These are phyloP conservation scores for Leucosticte australis DNA, from an alignment of 2,113 vertebrate species.

Conservation along the genomic window DNA sequence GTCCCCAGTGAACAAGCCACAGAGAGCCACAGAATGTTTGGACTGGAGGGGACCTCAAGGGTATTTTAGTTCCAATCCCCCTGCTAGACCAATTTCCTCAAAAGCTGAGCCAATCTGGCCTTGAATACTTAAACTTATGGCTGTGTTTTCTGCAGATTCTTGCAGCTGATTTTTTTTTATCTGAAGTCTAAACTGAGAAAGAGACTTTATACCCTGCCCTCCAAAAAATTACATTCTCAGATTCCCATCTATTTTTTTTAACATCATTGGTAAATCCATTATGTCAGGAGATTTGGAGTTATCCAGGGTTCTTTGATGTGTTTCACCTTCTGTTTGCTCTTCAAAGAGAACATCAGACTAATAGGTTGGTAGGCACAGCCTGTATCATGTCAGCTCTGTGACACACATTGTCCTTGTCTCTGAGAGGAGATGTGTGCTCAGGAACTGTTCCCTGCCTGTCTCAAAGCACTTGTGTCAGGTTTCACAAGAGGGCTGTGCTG, in stretches of 20 bases:
- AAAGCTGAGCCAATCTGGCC: neutral
- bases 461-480: neutral
- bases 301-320: neutral
- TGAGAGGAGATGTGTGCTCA: neutral
- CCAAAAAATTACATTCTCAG: neutral
- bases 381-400: neutral
- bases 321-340: neutral
- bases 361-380: neutral
- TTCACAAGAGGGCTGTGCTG: neutral
- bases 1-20: neutral
- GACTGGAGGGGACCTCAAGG: neutral
- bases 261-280: neutral
- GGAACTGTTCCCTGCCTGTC: neutral
- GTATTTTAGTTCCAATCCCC: neutral
- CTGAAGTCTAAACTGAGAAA: neutral
- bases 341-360: neutral
- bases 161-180: neutral
- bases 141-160: neutral
- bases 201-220: rapidly evolving
- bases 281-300: neutral
- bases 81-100: neutral
- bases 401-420: neutral
- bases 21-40: neutral
- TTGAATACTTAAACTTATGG: neutral
- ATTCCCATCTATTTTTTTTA: neutral